Conservation (phyloP, 2,888 invertebrate species). For the Microctonus hyperodae region DNA sequence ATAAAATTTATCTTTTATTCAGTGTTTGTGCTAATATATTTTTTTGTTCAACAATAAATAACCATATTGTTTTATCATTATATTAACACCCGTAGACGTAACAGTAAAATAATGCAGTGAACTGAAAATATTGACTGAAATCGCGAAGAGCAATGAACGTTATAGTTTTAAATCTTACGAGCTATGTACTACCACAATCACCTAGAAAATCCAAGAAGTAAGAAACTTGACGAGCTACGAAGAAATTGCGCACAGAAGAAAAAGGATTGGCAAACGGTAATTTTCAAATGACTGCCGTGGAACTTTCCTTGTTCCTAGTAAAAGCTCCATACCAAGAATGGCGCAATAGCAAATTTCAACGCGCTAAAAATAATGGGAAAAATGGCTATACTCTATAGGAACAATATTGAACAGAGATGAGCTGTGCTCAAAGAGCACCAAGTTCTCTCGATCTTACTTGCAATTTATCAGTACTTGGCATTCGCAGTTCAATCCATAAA, state of each 20-base stretch:
- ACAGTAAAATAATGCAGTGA: not conserved
- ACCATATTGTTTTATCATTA: not conserved
- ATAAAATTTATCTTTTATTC: not conserved
- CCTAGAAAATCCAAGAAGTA: constrained; percentile 8
- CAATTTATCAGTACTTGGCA: constrained; percentile 28
- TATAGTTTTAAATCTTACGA: not conserved
- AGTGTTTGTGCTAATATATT: too few species aligned
- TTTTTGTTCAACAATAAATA: not conserved
- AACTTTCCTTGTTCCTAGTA: constrained; percentile 25
- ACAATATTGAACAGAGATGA: not conserved
- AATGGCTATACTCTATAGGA: not conserved
- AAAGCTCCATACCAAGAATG: constrained; percentile 16
- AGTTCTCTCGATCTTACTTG: constrained; percentile 34
- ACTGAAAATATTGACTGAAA: not conserved
- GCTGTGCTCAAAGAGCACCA: constrained; percentile 24
- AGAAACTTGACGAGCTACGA: constrained; percentile 15
- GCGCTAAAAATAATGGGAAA: not conserved
- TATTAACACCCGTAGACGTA: not conserved
- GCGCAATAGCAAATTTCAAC: not conserved
- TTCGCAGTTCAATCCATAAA: constrained; percentile 41
- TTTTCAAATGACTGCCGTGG: constrained; percentile 38
- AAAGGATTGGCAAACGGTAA: constrained; percentile 40
- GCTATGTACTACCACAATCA: not conserved
- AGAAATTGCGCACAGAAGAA: not conserved
- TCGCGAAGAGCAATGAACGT: not conserved